Evolutionary conservation across 2,797 vertebrate genomes (phyloP), one percentile per base, ranked within the genome.

Genomic region (Pseudotriccus pelzelni): DNA sequence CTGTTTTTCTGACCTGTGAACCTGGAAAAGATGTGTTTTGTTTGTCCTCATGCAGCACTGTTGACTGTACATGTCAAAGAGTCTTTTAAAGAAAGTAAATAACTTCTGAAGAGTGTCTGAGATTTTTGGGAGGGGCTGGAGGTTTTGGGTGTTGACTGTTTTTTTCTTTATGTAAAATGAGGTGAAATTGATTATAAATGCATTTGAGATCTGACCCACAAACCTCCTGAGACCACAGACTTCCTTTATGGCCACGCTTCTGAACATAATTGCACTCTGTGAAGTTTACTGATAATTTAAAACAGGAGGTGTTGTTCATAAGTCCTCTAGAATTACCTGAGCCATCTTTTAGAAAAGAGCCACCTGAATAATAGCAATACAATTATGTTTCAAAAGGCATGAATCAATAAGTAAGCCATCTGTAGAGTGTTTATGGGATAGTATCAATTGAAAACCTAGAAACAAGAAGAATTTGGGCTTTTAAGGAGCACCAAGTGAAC

Each of bases 71-170:
- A 1, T 68, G 56, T 17, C 39, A 62, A 76, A 62, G 52, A 62
- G n/a, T 27, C 58, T 89, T 68, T 12, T 41, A 25, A 50, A 86
- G 36, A 59, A 44, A 72, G 3, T 37, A 62, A 78, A 74, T 64
- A n/a, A 52, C 36, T 41, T 66, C 37, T 76, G 14, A 14, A 21
- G 30, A 2, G 1, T 11, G n/a, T 50, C 55, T 70, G 34, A 19
- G 17, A 13, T n/a, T 76, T 85, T 84, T 34, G 22, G 37, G 20
- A 60, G 37, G 18, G 12, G 8, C 49, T 3, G 10, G 14, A 25
- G 27, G 1, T 0, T 4, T 37, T 66, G 34, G 10, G 4, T 23
- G 7, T 49, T 63, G 43, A 10, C 62, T 23, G 10, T 16, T 39
- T 53, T 13, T 83, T 52, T 21, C n/a, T 58, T 59, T 23, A 24